Percentiles rank a stretch among this genome's conserved stretches.
phyloP scores from a whole-genome alignment of 2,797 vertebrate species.

The Danio albolineatus region DNA sequence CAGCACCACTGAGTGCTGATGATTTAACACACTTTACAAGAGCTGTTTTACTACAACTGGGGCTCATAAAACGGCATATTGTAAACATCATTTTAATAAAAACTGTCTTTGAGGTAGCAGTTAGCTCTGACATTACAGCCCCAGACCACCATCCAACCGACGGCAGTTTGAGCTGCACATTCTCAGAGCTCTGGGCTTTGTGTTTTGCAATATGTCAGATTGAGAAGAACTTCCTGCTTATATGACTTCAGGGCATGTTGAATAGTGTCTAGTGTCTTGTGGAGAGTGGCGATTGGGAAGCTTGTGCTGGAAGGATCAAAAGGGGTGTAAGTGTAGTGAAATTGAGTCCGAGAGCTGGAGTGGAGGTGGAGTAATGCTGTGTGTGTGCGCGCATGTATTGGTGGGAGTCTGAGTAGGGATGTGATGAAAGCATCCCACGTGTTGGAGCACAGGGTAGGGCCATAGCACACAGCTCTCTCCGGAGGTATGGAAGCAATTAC shows the following conservation, averaged over 20 bases:
- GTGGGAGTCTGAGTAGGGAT: conserved; percentile 49
- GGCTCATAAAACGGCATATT: conserved; percentile 46
- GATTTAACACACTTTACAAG: conserved; percentile 53
- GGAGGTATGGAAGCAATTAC: conserved; percentile 96
- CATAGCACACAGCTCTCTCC: conserved; percentile 53
- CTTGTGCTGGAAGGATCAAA: conserved; percentile 46
- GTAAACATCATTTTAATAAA: conserved; percentile 50
- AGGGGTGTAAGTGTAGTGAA: conserved; percentile 50
- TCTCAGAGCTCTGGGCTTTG: conserved; percentile 39
- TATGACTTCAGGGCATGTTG: conserved; percentile 53
- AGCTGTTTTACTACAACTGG: conserved; percentile 19
- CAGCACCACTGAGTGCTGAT: conserved; percentile 43
- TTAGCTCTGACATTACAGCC: conserved; percentile 40
- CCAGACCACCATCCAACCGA: conserved; percentile 37
- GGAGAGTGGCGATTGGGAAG: conserved; percentile 49
- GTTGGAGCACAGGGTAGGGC: conserved; percentile 50
- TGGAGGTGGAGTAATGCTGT: conserved; percentile 42
- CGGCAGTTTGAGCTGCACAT: conserved; percentile 25
- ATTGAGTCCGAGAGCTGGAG: conserved; percentile 39
- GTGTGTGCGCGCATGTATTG: conserved; percentile 14
- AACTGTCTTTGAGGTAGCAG: conserved; percentile 44
- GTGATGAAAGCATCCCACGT: conserved; percentile 51
- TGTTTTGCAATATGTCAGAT: conserved; percentile 35
- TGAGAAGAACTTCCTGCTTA: conserved; percentile 50
- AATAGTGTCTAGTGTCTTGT: conserved; percentile 49